phyloP scores from a whole-genome alignment of 2,888 invertebrate species.

The Tiphia femorata region DNA sequence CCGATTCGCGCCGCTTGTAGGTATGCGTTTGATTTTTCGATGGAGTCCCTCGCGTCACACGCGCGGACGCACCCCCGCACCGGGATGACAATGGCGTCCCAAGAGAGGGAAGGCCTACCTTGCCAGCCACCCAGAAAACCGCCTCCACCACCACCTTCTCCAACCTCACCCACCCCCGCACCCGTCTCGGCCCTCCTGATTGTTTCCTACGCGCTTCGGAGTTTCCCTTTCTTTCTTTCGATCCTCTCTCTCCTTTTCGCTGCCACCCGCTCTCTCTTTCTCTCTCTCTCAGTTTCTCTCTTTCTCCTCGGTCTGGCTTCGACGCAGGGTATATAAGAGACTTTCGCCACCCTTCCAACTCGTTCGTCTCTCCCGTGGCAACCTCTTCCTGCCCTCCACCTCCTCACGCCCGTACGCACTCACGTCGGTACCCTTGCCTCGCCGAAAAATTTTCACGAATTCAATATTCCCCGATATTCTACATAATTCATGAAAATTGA shows the following conservation, averaged over 20 bases:
- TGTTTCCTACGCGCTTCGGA: constrained; percentile 64
- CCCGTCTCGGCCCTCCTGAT: constrained; percentile 60
- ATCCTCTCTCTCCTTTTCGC: constrained; percentile 19
- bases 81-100: constrained; percentile 66
- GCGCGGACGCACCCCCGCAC: constrained; percentile 58
- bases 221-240: constrained; percentile 51
- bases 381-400: constrained; percentile 18
- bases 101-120: constrained; percentile 61
- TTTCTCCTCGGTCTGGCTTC: constrained; percentile 34
- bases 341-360: no score
- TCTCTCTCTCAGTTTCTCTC: constrained; percentile 29
- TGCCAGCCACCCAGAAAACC: constrained; percentile 51
- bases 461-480: constrained; percentile 65
- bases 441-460: constrained; percentile 61
- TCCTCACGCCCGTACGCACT: constrained; percentile 23
- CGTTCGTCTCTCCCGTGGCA: no score
- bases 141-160: constrained; percentile 40
- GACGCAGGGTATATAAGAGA: no score
- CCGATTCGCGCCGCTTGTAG: constrained; percentile 44
- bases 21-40: constrained; percentile 66
- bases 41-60: constrained; percentile 53
- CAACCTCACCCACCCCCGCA: constrained; percentile 27
- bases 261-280: constrained; percentile 30
- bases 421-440: constrained; percentile 64
- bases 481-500: constrained; percentile 68